phyloP scores from a whole-genome alignment of 2,113 vertebrate species.

The Epinephelus fuscoguttatus region DNA sequence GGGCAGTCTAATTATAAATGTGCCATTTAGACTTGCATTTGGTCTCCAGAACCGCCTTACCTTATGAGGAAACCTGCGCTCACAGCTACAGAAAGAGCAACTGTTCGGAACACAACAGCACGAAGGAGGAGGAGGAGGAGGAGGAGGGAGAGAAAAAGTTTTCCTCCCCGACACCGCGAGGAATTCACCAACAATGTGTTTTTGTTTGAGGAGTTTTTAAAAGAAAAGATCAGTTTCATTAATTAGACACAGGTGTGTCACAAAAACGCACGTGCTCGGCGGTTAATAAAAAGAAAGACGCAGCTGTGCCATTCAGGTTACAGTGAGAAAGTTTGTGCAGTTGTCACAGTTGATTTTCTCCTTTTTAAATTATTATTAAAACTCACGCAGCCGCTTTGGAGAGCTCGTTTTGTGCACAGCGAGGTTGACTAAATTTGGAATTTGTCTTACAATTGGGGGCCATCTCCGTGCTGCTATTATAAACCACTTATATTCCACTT shows the following conservation, averaged over 20 bases:
- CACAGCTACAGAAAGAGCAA: constrained; percentile 85
- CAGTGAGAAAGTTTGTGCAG: not conserved
- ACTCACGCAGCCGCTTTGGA: constrained; percentile 74
- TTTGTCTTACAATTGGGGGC: constrained; percentile 78
- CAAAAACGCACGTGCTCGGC: not conserved
- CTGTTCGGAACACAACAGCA: constrained; percentile 96
- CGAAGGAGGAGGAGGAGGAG: constrained; percentile 62
- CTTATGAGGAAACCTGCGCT: constrained; percentile 98
- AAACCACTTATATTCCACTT: constrained; percentile 67
- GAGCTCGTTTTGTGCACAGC: constrained; percentile 84
- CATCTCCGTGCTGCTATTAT: constrained; percentile 77
- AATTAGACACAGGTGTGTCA: constrained; percentile 55
- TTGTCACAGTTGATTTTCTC: constrained; percentile 25
- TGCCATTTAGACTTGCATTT: constrained; percentile 95
- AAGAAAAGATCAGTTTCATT: constrained; percentile 12
- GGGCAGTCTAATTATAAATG: constrained; percentile 99
- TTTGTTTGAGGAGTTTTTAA: not conserved
- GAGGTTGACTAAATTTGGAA: constrained; percentile 81
- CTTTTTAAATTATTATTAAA: constrained; percentile 82
- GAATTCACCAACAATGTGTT: constrained; percentile 55
- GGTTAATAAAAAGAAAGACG: constrained; percentile 12
- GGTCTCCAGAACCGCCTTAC: constrained; percentile 95
- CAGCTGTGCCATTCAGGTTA: not conserved
- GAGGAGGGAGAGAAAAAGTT: constrained; percentile 81
- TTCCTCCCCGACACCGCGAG: constrained; percentile 77